These are phyloP conservation scores for chimpanzee (Pan troglodytes) DNA, from an alignment of 2,113 vertebrate genomes.

Conservation along the genomic window NHGRI_mPanTro3-v2.1_pri NC_072417.2:47849001-47849500, in stretches of 20 bases:
- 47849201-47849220: neutral
- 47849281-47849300: too few relatives aligned
- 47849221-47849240: neutral
- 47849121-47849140: neutral
- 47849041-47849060: neutral
- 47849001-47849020: neutral
- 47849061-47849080: neutral
- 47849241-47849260: neutral
- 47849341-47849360: too few relatives aligned
- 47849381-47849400: too few relatives aligned
- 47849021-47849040: neutral
- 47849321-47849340: too few relatives aligned
- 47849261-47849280: too few relatives aligned
- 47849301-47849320: too few relatives aligned
- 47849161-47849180: slow-evolving; percentile 18
- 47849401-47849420: too few relatives aligned
- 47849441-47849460: too few relatives aligned
- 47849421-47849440: too few relatives aligned
- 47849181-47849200: neutral
- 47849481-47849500: too few relatives aligned
- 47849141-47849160: neutral
- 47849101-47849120: slow-evolving; percentile 9
- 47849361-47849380: too few relatives aligned
- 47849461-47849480: too few relatives aligned
- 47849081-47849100: neutral